These are phyloP conservation scores for Mustelus asterias DNA, from an alignment of 2,113 vertebrate genomes.

Conservation along the genomic window DNA sequence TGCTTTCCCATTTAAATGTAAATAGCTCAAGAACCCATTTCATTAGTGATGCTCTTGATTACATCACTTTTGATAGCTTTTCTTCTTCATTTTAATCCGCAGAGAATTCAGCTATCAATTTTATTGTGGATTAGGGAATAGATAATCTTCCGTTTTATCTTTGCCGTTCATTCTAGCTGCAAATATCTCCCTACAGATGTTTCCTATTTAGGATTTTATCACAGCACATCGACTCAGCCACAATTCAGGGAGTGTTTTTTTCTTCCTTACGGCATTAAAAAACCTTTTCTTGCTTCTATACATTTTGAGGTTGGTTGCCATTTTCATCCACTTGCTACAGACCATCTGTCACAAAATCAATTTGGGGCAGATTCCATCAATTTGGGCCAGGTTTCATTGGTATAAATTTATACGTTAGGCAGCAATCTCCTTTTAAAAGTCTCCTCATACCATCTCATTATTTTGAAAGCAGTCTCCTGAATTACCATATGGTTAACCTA, in stretches of 20 bases:
- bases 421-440: slow-evolving; percentile 17
- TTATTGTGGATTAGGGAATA: slow-evolving; percentile 12
- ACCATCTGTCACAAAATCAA: slow-evolving; percentile 17
- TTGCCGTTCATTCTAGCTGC: neutral
- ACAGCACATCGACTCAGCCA: neutral
- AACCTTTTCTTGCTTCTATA: neutral
- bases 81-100: slow-evolving; percentile 29
- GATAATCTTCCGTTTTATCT: slow-evolving; percentile 13
- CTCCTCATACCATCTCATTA: slow-evolving; percentile 4
- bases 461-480: slow-evolving; percentile 4
- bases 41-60: slow-evolving; percentile 24
- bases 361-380: slow-evolving; percentile 12
- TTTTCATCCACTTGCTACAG: slow-evolving; percentile 4
- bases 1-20: neutral
- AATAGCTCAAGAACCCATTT: slow-evolving; percentile 14
- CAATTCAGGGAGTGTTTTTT: neutral
- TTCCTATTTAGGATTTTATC: neutral
- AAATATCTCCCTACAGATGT: neutral
- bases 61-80: slow-evolving; percentile 16
- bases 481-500: slow-evolving; percentile 29
- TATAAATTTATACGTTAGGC: neutral
- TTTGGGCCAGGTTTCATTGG: neutral
- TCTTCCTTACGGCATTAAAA: too few relatives aligned
- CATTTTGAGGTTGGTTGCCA: neutral
- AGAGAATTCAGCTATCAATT: neutral